These are phyloP conservation scores for Diplolepis rosae DNA, from an alignment of 2,888 invertebrate genomes.

Conservation along the genomic window DNA sequence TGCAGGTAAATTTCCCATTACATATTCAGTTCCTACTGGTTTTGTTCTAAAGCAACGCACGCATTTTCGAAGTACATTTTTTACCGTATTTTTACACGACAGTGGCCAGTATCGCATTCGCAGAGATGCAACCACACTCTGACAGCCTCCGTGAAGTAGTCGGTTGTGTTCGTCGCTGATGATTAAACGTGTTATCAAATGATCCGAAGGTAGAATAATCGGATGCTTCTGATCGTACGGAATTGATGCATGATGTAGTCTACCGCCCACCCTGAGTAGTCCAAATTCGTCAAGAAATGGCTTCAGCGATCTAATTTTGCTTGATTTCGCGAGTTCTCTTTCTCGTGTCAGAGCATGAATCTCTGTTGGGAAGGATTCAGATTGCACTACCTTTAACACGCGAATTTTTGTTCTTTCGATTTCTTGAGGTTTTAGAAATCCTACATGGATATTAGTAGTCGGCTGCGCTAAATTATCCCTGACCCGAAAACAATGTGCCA, in stretches of 20 bases:
- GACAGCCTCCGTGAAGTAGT: background rate
- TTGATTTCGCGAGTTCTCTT: background rate
- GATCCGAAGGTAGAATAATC: too few species aligned
- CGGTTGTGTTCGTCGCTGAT: background rate
- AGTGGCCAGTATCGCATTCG: too few species aligned
- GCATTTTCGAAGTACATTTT: too few species aligned
- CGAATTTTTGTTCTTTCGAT: background rate
- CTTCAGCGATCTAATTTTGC: background rate
- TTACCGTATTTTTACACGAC: too few species aligned
- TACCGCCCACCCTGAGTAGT: too few species aligned
- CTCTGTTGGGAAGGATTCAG: background rate
- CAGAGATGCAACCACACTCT: background rate
- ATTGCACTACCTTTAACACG: background rate
- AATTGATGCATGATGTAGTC: too few species aligned
- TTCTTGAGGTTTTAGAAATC: background rate
- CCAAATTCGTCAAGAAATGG: too few species aligned
- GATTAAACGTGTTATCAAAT: background rate
- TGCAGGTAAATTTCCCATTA: constrained; percentile 7
- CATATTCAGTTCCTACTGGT: background rate
- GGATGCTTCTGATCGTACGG: too few species aligned
- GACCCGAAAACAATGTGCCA: background rate
- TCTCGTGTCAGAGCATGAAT: background rate
- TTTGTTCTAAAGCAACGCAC: background rate
- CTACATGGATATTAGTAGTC: background rate
- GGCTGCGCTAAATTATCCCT: background rate